Base-by-base conservation (phyloP, 2,113 vertebrate species). In the Mormyrus lacerda region DNA sequence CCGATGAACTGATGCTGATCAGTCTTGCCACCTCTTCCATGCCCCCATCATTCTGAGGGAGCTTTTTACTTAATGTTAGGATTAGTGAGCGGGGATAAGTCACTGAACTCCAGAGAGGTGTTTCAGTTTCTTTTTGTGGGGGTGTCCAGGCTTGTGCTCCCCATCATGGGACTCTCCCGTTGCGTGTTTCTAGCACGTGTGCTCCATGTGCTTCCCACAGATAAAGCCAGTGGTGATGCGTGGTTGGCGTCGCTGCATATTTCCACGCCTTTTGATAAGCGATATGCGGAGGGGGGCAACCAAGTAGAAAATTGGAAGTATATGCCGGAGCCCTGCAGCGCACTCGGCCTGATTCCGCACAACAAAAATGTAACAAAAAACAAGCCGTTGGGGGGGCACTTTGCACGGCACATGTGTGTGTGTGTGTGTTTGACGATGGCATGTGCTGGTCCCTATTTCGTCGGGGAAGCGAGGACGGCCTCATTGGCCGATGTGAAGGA, bases 261-360 rank as follows among this genome's bases (percentile, higher is more conserved):
- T 86, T 89, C 87, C 86, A 87, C 86, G 92, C 79, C 35, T 79
- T 90, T 89, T 89, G 90, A 91, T 93, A 89, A 90, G 91, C 27
- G 91, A 88, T 90, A 90, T 90, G 53, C 4, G 89, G 92, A 90
- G 89, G 92, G 90, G 58, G 53, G 19, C 93, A 91, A 90, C 88
- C 89, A 94, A 92, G 92, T 93, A 91, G 91, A 91, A 94, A 94
- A 95, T 92, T 94, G 92, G 93, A 93, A 94, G 92, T 91, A 92
- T 90, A 87, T 92, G 87, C 91, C 89, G 90, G 88, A 90, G 91
- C 88, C 55, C 88, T 87, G 79, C 92, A 90, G 94, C 93, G 91
- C 93, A 93, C 92, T 91, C 87, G 83, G 91, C 91, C 91, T 91
- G 85, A 89, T 92, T 90, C 91, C 87, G 88, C 83, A n/a, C 45